These are phyloP conservation scores for Stenichneumon culpator DNA, from an alignment of 2,888 invertebrate genomes.

Conservation along the genomic window DNA sequence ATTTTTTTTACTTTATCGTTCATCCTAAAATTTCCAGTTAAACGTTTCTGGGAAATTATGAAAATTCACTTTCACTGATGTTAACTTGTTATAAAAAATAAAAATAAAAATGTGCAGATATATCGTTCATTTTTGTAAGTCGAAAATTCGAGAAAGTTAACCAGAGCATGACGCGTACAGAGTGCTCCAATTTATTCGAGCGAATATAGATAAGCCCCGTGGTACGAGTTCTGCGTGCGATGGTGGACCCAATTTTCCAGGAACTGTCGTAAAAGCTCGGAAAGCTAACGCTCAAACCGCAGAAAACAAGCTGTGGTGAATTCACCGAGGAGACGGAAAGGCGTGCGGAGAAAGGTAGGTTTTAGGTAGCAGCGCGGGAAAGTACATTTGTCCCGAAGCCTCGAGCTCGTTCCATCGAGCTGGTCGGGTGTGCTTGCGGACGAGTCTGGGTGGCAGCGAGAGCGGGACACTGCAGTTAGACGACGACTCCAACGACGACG, in stretches of 20 bases:
- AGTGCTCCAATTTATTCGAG: conserved; percentile 6
- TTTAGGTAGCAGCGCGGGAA: conserved; percentile 21
- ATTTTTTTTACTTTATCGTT: too few species aligned
- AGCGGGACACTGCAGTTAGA: conserved; percentile 6
- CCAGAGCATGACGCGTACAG: neutral
- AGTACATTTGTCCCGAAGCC: conserved; percentile 48
- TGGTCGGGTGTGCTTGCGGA: conserved; percentile 28
- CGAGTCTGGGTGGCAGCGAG: neutral
- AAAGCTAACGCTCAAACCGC: conserved; percentile 21
- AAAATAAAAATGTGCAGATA: too few species aligned
- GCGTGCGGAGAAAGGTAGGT: neutral
- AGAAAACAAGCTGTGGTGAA: conserved; percentile 34
- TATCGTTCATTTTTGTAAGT: neutral
- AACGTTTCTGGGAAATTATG: too few species aligned
- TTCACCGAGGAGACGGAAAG: conserved; percentile 5
- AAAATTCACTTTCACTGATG: too few species aligned
- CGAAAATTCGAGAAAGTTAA: neutral
- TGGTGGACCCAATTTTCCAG: neutral
- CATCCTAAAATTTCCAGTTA: too few species aligned
- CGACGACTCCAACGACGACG: conserved; percentile 1
- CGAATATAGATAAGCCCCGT: neutral
- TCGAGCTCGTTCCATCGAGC: conserved; percentile 30
- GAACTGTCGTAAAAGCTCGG: conserved; percentile 18
- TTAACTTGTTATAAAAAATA: too few species aligned
- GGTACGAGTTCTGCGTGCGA: neutral